Conservation (phyloP, 1,140 invertebrate species). For the Vollenhovia emeryi region DNA sequence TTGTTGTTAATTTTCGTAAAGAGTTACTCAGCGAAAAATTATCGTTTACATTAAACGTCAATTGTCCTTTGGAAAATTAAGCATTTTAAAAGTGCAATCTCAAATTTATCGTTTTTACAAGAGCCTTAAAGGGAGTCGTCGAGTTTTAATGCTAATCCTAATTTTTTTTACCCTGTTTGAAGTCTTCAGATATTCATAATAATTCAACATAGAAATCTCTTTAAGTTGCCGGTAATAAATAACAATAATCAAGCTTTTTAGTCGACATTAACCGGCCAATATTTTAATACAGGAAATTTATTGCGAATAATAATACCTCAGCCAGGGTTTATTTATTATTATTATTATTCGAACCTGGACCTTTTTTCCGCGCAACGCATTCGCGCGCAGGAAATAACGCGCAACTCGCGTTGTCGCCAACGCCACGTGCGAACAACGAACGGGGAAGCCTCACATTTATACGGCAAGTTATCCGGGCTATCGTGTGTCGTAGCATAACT, state of each 20-base stretch:
- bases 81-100: not conserved
- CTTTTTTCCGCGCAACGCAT: conserved; percentile 3
- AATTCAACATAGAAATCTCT: too few relatives aligned
- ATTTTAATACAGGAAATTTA: too few relatives aligned
- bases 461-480: conserved; percentile 54
- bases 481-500: conserved; percentile 53
- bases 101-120: not conserved
- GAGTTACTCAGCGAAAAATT: too few relatives aligned
- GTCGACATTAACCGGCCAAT: too few relatives aligned
- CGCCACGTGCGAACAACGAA: conserved; percentile 31
- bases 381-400: not conserved
- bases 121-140: not conserved
- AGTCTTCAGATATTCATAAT: not conserved
- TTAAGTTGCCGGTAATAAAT: too few relatives aligned
- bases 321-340: too few relatives aligned
- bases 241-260: too few relatives aligned
- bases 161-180: not conserved
- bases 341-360: too few relatives aligned
- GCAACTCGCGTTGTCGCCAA: conserved; percentile 53
- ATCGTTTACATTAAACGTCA: not conserved
- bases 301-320: too few relatives aligned
- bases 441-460: conserved; percentile 41
- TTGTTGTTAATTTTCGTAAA: too few relatives aligned
- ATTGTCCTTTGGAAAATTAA: not conserved
- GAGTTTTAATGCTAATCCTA: not conserved